These are phyloP conservation scores for Budorcas taxicolor DNA, from an alignment of 2,113 vertebrate species.

Conservation along the genomic window DNA sequence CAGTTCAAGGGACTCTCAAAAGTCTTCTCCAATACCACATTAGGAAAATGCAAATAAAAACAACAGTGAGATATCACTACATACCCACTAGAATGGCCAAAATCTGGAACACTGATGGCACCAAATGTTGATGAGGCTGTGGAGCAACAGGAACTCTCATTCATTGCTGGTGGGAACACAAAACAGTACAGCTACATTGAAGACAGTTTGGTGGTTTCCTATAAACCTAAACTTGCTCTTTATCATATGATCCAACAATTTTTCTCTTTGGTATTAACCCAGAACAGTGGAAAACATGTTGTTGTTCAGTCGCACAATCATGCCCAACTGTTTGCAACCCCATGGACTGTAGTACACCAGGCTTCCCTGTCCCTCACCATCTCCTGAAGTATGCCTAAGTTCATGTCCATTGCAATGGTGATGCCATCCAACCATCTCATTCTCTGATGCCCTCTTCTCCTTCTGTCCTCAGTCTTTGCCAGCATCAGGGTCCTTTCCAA, in stretches of 20 bases:
- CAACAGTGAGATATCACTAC: neutral
- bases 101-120: neutral
- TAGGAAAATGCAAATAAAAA: neutral
- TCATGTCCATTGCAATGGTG: neutral
- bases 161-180: neutral
- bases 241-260: accelerated
- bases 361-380: neutral
- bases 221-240: neutral
- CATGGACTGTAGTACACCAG: neutral
- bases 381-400: neutral
- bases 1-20: too few species aligned
- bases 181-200: neutral
- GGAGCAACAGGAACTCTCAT: neutral
- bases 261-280: neutral
- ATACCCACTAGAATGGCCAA: neutral
- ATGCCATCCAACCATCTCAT: neutral
- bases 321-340: neutral
- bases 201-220: neutral
- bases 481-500: neutral
- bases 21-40: too few species aligned
- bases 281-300: neutral
- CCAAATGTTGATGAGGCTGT: neutral
- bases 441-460: neutral
- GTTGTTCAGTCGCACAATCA: neutral
- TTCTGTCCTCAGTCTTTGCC: neutral